Conservation (phyloP, 1,140 invertebrate species). For the Bombus pascuorum region DNA sequence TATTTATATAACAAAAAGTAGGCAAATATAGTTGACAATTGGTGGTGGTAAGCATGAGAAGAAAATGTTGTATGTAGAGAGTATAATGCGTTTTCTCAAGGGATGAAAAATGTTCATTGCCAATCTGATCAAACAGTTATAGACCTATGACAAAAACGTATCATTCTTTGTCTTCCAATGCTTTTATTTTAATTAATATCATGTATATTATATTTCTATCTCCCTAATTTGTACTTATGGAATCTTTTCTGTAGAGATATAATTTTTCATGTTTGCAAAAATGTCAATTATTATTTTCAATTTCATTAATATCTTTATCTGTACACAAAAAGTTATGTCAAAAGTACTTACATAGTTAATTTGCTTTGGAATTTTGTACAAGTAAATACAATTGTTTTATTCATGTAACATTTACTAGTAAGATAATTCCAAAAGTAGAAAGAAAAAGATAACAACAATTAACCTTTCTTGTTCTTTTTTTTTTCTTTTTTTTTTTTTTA, state of each 20-base stretch:
- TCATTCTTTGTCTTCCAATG: conserved; percentile 2
- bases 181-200: neutral
- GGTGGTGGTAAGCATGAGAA: conserved; percentile 57
- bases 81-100: neutral
- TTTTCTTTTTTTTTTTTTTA: conserved; percentile 57
- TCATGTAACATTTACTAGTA: conserved; percentile 41
- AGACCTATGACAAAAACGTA: neutral
- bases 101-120: neutral
- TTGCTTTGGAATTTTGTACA: conserved; percentile 18
- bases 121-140: neutral
- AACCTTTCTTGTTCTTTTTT: conserved; percentile 58
- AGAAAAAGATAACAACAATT: conserved; percentile 25
- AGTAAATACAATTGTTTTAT: conserved; percentile 21
- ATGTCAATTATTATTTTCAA: neutral
- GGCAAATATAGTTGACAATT: conserved; percentile 22
- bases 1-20: conserved; percentile 18
- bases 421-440: conserved; percentile 46
- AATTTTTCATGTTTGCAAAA: conserved; percentile 8
- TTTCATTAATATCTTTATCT: conserved; percentile 24
- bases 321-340: neutral
- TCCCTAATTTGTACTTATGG: neutral
- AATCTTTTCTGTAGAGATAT: neutral
- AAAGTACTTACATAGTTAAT: conserved; percentile 22
- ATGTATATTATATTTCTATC: conserved; percentile 12
- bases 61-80: neutral